Conservation (phyloP, 2,113 vertebrate species). For the Tenrec ecaudatus region DNA sequence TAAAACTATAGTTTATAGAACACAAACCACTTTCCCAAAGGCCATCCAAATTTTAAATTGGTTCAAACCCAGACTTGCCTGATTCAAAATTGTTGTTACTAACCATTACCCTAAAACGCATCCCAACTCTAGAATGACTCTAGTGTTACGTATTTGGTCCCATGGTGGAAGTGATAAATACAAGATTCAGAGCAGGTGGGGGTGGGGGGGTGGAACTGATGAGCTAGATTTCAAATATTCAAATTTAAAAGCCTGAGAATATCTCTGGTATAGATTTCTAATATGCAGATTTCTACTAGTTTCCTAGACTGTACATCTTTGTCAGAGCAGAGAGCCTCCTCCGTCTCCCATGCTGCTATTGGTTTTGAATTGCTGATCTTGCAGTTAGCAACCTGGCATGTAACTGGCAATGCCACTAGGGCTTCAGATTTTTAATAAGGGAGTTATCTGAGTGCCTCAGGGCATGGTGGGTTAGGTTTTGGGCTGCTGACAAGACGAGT, state of each 20-base stretch:
- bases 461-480: too few species aligned
- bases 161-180: background rate
- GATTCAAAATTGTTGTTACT: background rate
- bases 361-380: too few species aligned
- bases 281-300: background rate
- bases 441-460: too few species aligned
- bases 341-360: too few species aligned
- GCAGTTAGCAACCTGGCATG: too few species aligned
- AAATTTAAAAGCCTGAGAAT: constrained; percentile 22
- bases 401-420: too few species aligned
- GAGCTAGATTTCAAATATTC: constrained; percentile 12
- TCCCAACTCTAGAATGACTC: background rate
- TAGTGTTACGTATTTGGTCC: background rate
- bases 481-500: too few species aligned
- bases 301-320: too few species aligned
- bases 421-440: too few species aligned
- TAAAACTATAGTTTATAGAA: constrained; percentile 27
- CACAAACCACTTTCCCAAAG: constrained; percentile 1
- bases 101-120: background rate
- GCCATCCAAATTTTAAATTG: background rate
- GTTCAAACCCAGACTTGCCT: background rate
- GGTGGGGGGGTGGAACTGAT: background rate
- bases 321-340: too few species aligned
- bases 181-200: background rate
- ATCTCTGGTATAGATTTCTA: constrained; percentile 29